phyloP scores from a whole-genome alignment of 2,113 vertebrate genomes.

The Saguinus midas region DNA sequence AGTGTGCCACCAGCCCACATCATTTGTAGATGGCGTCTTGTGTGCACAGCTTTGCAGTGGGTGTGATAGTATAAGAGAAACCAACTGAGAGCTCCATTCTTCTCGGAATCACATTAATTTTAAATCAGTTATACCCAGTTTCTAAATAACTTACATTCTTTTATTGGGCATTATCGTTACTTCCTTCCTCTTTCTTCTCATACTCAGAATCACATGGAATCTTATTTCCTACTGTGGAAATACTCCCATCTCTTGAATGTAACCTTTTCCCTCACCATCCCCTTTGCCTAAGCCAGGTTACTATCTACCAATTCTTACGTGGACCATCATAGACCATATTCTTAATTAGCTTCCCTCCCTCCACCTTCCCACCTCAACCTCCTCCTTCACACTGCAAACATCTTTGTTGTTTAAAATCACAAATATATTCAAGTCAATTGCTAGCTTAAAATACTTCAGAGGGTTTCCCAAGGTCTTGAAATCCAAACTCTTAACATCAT shows the following conservation, averaged over 20 bases:
- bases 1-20: background rate
- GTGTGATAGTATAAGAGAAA: background rate
- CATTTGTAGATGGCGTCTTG: background rate
- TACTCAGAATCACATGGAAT: background rate
- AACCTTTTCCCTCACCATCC: no score
- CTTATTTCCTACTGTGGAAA: background rate
- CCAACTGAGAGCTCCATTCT: background rate
- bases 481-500: background rate
- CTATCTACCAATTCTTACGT: background rate
- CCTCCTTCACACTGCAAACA: background rate
- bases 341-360: background rate
- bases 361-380: background rate
- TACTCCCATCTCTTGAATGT: background rate
- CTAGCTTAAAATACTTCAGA: background rate
- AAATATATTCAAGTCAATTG: background rate
- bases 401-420: background rate
- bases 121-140: background rate
- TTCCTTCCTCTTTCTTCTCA: background rate
- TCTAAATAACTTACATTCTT: background rate
- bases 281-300: background rate
- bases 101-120: constrained; percentile 28
- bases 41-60: background rate
- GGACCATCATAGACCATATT: background rate
- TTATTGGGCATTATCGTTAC: background rate
- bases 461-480: background rate